phyloP scores from a whole-genome alignment of 2,797 vertebrate species.

The Lagocephalus sceleratus region DNA sequence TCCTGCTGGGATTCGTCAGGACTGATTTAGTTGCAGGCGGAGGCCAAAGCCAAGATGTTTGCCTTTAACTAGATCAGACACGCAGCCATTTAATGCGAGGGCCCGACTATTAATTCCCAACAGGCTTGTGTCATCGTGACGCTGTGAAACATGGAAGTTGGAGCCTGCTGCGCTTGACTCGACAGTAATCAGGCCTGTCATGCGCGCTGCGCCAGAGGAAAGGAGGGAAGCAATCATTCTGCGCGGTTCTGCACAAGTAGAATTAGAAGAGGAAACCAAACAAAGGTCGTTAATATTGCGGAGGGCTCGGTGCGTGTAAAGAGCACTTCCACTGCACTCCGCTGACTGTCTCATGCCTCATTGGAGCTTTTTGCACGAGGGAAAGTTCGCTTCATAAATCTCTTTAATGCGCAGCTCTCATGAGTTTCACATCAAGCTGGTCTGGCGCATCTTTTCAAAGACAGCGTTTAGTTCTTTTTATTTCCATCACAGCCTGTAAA shows the following conservation, averaged over 20 bases:
- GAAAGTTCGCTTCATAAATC: no score
- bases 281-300: constrained; percentile 39
- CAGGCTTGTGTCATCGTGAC: constrained; percentile 28
- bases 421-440: no score
- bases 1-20: constrained; percentile 20
- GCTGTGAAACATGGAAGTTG: constrained; percentile 28
- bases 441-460: no score
- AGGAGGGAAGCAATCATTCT: constrained; percentile 40
- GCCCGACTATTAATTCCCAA: constrained; percentile 31
- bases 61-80: constrained; percentile 28
- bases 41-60: constrained; percentile 29
- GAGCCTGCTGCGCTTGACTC: constrained; percentile 40
- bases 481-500: constrained; percentile 16
- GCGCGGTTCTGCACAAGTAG: constrained; percentile 33
- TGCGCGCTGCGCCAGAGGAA: constrained; percentile 41
- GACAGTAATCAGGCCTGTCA: constrained; percentile 45
- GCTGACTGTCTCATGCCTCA: no score
- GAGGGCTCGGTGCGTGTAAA: no score
- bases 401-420: no score
- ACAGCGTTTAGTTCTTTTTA: constrained; percentile 2
- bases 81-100: constrained; percentile 33
- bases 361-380: no score
- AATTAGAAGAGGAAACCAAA: constrained; percentile 41
- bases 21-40: constrained; percentile 21
- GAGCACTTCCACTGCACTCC: no score